These are phyloP conservation scores for Rhynchotus rufescens DNA, from an alignment of 2,797 vertebrate genomes.

Conservation along the genomic window DNA sequence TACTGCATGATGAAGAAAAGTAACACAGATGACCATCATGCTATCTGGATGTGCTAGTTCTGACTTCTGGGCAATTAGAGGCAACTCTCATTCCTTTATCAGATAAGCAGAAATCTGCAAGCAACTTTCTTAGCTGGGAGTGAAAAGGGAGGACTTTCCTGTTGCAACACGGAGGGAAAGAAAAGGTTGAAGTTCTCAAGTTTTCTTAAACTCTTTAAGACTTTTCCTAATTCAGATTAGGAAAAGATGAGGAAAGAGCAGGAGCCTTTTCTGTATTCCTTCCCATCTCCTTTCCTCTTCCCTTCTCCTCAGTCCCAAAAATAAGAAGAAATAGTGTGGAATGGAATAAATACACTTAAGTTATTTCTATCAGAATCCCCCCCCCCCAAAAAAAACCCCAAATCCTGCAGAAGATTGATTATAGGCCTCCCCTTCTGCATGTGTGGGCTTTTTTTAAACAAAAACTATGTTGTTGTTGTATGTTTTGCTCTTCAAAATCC, in stretches of 20 bases:
- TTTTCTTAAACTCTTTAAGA: neutral
- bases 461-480: no score
- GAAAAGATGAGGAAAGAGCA: neutral
- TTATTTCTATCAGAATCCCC: no score
- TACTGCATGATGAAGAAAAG: neutral
- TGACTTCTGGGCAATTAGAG: neutral
- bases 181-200: neutral
- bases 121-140: rapidly evolving
- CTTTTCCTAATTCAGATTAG: neutral
- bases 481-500: no score
- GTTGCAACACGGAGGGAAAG: neutral
- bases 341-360: neutral
- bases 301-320: rapidly evolving
- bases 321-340: no score
- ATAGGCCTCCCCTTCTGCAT: neutral
- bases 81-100: neutral
- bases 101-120: neutral
- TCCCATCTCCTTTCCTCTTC: neutral
- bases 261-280: neutral
- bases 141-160: neutral
- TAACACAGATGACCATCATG: neutral
- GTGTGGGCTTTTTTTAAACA: neutral
- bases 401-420: neutral
- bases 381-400: no score
- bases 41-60: neutral